Evolutionary conservation across 2,113 vertebrate species (phyloP).

Genomic region (Crotophaga sulcirostris): DNA sequence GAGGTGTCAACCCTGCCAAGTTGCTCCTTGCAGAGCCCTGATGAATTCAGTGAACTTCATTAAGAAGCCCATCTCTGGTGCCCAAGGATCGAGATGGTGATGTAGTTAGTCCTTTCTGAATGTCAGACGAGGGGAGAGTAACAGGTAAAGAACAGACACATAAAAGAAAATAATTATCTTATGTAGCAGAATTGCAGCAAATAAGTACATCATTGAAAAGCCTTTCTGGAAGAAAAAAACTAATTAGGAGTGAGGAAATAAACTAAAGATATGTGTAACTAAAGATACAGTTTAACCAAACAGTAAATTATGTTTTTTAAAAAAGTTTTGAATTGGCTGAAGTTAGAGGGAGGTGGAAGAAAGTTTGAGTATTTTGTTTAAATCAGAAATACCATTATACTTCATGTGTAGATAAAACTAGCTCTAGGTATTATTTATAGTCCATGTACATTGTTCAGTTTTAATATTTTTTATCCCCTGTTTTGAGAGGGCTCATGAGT

Average conservation of each 20-base stretch:
- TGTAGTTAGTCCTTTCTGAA: not conserved
- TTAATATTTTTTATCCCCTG: not conserved
- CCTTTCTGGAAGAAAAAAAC: not conserved
- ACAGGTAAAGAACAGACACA: not conserved
- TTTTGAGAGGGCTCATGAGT: not conserved
- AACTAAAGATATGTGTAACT: not conserved
- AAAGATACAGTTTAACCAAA: not conserved
- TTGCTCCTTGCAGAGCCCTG: not conserved
- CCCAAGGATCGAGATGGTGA: not conserved
- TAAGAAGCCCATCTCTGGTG: not conserved
- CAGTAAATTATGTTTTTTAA: not conserved
- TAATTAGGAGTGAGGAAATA: not conserved
- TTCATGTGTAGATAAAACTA: not conserved
- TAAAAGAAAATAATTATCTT: not conserved
- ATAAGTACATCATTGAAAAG: not conserved
- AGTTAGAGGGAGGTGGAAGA: not conserved
- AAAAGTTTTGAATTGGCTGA: not conserved
- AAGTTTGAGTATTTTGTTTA: not conserved
- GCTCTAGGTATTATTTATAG: not conserved
- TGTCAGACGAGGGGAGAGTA: not conserved
- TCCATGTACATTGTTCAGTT: not conserved
- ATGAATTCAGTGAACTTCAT: not conserved
- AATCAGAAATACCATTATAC: not conserved
- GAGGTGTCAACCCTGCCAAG: not conserved
- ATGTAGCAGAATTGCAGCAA: not conserved